A percentile compares a stretch with the other conserved stretches of the same genome.
phyloP scores from a whole-genome alignment of 2,888 invertebrate species.

The Tiliacea aurago region DNA sequence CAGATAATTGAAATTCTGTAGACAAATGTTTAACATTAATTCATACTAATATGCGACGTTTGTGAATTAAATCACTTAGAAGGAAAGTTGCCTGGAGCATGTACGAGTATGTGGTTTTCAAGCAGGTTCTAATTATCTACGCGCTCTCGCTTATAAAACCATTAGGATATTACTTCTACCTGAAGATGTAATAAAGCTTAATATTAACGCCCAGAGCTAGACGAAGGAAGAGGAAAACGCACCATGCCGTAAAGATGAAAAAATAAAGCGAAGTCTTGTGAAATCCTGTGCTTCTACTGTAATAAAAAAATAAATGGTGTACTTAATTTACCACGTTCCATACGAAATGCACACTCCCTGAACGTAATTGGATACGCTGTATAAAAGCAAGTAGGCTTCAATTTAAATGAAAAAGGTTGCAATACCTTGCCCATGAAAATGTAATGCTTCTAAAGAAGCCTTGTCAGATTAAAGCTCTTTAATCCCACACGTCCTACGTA shows the following conservation, averaged over 20 bases:
- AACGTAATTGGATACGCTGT: constrained; percentile 73
- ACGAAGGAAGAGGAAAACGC: constrained; percentile 44
- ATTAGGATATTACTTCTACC: constrained; percentile 49
- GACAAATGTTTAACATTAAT: constrained; percentile 41
- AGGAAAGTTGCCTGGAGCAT: constrained; percentile 8
- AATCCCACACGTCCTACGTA: constrained; percentile 70
- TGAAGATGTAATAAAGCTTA: constrained; percentile 56
- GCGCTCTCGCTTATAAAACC: constrained; percentile 39
- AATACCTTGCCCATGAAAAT: constrained; percentile 75
- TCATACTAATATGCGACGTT: constrained; percentile 27
- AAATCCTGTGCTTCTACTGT: constrained; percentile 44
- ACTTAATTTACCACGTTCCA: constrained; percentile 41
- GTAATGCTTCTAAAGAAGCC: constrained; percentile 82
- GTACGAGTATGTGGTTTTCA: constrained; percentile 8
- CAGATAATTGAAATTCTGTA: constrained; percentile 56
- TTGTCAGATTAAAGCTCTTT: constrained; percentile 78
- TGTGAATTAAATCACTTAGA: constrained; percentile 12
- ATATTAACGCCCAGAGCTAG: constrained; percentile 53
- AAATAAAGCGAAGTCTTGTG: constrained; percentile 48
- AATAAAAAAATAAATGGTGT: constrained; percentile 57
- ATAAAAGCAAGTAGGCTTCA: constrained; percentile 76
- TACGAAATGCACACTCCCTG: constrained; percentile 48
- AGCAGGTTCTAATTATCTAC: constrained; percentile 27
- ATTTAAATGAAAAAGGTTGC: constrained; percentile 75
- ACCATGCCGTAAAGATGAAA: constrained; percentile 51